Base-by-base conservation (phyloP, 2,888 invertebrate species). In the Lottia scabra region DNA sequence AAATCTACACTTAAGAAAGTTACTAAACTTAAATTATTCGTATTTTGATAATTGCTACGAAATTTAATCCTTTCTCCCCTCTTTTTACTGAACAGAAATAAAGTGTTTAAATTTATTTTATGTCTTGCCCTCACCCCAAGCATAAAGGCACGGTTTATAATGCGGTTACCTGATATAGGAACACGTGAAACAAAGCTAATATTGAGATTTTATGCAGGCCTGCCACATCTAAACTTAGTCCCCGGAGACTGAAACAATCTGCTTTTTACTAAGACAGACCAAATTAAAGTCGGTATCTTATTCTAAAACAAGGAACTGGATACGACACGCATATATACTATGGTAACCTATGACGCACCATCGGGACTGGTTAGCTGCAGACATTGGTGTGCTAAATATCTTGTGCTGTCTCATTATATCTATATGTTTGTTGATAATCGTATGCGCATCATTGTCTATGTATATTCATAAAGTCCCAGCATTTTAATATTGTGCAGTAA, bases 191-290 rank as follows among this genome's bases (percentile, higher is more conserved):
- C 56, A 56, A 56, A 56, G 56, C 56, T 56, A 56, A 56, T 56
- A 23, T 56, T 23, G 23, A 56, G 23, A 56, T 56, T 13, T 56
- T 56, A 19, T 19, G 23, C 56, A 23, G 13, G 19, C 56, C 19
- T 19, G 23, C 56, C 10, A 56, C 19, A 19, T 56, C 56, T 10
- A 56, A 23, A 56, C 19, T 56, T 56, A 12, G 13, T 56, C 56
- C 56, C 56, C 23, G 23, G 56, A 56, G 56, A 56, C 19, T 56
- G 15, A 56, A 56, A 56, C 56, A 56, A 56, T 56, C 56, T 56
- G 56, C 56, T 15, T 56, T 56, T 23, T 4, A 56, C 56, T 23
- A 56, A 23, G 56, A 56, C 56, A 56, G 23, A 56, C 23, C 56
- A 56, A 56, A 56, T 56, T 56, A 56, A 56, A 23, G 56, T 23